Evolutionary conservation across 2,113 vertebrate species (phyloP).

Genomic region (Colossoma macropomum): DNA sequence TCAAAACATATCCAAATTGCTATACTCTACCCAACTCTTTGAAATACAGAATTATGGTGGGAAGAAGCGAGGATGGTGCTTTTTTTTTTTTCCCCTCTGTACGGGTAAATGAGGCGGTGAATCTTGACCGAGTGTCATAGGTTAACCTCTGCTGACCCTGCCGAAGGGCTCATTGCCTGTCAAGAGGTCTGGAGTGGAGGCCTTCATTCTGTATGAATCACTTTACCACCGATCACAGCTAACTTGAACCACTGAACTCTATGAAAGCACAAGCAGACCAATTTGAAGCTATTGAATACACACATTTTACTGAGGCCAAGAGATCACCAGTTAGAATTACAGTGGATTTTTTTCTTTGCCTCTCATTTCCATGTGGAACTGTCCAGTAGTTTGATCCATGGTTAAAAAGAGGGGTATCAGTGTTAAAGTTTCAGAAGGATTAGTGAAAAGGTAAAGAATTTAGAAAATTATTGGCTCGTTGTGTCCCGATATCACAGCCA

Average conservation of each 20-base stretch:
- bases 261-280: constrained; percentile 58
- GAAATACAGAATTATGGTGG: constrained; percentile 10
- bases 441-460: constrained; percentile 68
- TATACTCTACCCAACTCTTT: constrained; percentile 5
- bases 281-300: constrained; percentile 84
- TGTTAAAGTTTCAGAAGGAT: constrained; percentile 58
- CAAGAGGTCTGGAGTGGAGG: constrained; percentile 66
- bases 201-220: constrained; percentile 63
- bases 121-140: constrained; percentile 60
- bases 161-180: constrained; percentile 47
- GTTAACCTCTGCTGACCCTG: constrained; percentile 59
- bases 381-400: constrained; percentile 74
- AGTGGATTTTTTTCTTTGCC: constrained; percentile 69
- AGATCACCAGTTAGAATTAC: constrained; percentile 54
- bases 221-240: constrained; percentile 60
- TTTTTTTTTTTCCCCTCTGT: constrained; percentile 48
- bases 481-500: constrained; percentile 21
- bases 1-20: constrained; percentile 18
- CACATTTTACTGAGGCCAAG: constrained; percentile 73
- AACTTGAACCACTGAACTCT: constrained; percentile 68
- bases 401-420: constrained; percentile 70
- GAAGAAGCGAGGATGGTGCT: constrained; percentile 39
- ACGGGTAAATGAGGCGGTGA: constrained; percentile 51
- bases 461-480: constrained; percentile 47
- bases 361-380: constrained; percentile 71